Conservation (phyloP, 2,888 invertebrate species). For the Temnothorax unifasciatus region DNA sequence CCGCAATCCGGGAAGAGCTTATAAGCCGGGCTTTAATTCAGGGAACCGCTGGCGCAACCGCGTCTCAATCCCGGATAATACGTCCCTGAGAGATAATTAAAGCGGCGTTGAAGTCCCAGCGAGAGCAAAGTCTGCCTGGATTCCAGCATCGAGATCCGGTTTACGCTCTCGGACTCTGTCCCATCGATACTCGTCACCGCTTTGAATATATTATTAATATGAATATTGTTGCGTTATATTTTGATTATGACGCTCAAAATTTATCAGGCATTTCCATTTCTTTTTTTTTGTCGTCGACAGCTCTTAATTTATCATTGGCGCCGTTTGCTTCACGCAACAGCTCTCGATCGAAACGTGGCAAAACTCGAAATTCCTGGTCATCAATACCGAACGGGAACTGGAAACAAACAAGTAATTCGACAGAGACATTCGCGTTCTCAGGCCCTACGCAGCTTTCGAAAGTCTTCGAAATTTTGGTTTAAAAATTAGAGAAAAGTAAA, state of each 20-base stretch:
- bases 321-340: background rate
- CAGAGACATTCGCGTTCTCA: background rate
- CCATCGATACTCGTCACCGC: constrained; percentile 35
- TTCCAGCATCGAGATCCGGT: constrained; percentile 66
- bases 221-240: background rate
- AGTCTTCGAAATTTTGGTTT: background rate
- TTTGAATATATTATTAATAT: constrained; percentile 19
- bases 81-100: constrained; percentile 13
- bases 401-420: background rate
- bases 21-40: background rate
- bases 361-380: background rate
- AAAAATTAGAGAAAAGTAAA: too few relatives aligned
- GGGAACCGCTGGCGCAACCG: background rate
- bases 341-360: background rate
- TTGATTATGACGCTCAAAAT: background rate
- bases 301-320: background rate
- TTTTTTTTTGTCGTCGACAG: background rate
- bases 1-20: background rate
- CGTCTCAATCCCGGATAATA: constrained; percentile 6
- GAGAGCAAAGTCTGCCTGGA: constrained; percentile 70
- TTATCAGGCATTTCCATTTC: background rate
- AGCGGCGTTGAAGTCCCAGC: constrained; percentile 16
- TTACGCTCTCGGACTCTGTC: constrained; percentile 70
- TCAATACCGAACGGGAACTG: background rate
- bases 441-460: background rate